phyloP scores from a whole-genome alignment of 2,888 invertebrate species.

The Calameuta idolon region DNA sequence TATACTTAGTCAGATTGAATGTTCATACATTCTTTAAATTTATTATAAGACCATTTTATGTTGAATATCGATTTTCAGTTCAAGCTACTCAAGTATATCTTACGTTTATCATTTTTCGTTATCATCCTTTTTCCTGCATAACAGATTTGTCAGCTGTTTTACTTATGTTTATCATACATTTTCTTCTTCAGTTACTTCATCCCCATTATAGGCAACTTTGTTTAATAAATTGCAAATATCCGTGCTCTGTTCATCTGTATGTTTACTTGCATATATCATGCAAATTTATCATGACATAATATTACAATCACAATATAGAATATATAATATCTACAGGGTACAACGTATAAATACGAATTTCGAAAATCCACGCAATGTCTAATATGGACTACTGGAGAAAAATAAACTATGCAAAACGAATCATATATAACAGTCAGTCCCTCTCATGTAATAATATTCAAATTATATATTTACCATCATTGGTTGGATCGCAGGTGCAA shows the following conservation, averaged over 20 bases:
- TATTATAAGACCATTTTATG: slow-evolving; percentile 1
- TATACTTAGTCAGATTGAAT: neutral
- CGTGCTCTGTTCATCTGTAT: neutral
- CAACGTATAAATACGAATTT: too few relatives aligned
- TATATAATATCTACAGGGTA: too few relatives aligned
- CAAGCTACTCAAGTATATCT: neutral
- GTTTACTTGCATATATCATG: neutral
- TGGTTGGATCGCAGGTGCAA: slow-evolving; percentile 23
- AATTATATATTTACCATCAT: slow-evolving; percentile 20
- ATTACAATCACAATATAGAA: neutral
- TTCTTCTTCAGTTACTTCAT: neutral
- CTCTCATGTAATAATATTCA: neutral
- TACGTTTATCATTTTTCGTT: neutral
- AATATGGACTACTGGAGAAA: too few relatives aligned
- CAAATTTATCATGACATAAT: neutral
- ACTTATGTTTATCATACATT: neutral
- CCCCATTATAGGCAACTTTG: neutral
- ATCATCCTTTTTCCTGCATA: neutral
- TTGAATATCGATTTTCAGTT: neutral
- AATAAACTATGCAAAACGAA: neutral
- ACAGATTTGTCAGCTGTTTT: neutral
- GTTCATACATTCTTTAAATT: slow-evolving; percentile 1
- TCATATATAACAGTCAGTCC: neutral
- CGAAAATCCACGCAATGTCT: too few relatives aligned
- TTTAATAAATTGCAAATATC: neutral